Base-by-base conservation (phyloP, 2,888 invertebrate genomes). In the Schrankia costaestrigalis region DNA sequence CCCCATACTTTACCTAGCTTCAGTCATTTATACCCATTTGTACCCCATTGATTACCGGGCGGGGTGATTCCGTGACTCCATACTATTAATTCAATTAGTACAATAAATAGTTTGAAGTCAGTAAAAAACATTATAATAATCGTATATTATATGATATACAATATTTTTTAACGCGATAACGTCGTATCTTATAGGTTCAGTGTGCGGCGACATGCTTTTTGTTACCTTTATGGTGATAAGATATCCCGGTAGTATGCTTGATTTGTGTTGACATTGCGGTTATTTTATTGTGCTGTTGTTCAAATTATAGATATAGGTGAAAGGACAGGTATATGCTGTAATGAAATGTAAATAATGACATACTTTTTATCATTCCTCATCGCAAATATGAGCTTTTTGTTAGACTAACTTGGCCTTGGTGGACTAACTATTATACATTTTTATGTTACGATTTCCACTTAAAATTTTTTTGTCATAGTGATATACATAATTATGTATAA, bases 101-200 rank as follows among this genome's bases (percentile, higher is more conserved):
- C 78, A 75, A 83, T 85, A 82, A 86, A 82, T 85, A 83, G 56
- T 65, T 64, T 56, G 66, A 57, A 78, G 74, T 76, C 51, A 46
- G 71, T 72, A 71, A 72, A 75, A 74, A 68, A 68, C 71, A 76
- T 77, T 75, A 78, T 75, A 71, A 78, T 82, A 79, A 81, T 72
- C 75, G 77, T 83, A 80, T 76, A 76, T 70, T 60, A 69, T 68
- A 65, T 79, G 83, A 81, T 84, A 78, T 78, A 85, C 74, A 82
- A 78, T 82, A 78, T 76, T 83, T 82, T 76, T 73, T 61, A 82
- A 81, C 81, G 81, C 78, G 57, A 79, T 67, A 56, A 46, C 44
- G 63, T 42, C 65, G 70, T 77, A 63, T 54, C 56, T 71, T 62
- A 65, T 38, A 44, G 48, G 37, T 49, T 52, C 43, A 39, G 69